A percentile compares a stretch with the other conserved stretches of the same genome.
Conservation (phyloP, 2,888 invertebrate species). For the Cheilosia scutellata region DNA sequence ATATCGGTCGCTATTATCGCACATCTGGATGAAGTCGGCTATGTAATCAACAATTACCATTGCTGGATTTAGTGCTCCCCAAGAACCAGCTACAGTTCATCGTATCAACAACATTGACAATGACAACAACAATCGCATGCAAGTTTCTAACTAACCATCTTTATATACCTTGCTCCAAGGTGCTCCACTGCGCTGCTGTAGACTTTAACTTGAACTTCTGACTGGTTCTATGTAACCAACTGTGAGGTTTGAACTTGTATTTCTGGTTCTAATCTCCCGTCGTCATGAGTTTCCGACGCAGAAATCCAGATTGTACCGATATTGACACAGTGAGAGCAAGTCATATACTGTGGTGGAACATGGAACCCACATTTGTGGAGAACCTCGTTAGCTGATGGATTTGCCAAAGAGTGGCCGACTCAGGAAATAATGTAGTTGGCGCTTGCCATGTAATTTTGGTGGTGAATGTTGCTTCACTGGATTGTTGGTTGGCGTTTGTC, state of each 20-base stretch:
- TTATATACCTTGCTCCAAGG: conserved; percentile 8
- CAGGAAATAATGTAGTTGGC: conserved; percentile 45
- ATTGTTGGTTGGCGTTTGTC: conserved; percentile 28
- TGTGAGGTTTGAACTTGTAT: conserved; percentile 52
- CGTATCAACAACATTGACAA: conserved; percentile 11
- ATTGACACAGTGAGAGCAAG: conserved; percentile 19
- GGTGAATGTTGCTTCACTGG: conserved; percentile 73
- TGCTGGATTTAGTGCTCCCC: conserved; percentile 15
- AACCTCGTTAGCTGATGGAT: conserved; percentile 50
- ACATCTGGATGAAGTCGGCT: conserved; percentile 25
- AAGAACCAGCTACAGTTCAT: conserved; percentile 12
- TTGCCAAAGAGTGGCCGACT: neutral
- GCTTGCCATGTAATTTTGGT: conserved; percentile 50
- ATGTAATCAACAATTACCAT: conserved; percentile 54
- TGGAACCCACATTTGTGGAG: conserved; percentile 29
- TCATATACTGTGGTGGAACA: neutral
- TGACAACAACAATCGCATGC: conserved; percentile 14
- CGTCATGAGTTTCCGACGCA: conserved; percentile 24
- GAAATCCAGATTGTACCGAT: conserved; percentile 52
- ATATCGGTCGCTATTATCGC: conserved; percentile 29
- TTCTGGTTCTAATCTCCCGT: conserved; percentile 56
- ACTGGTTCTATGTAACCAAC: conserved; percentile 36
- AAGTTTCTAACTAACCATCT: conserved; percentile 3
- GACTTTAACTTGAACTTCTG: conserved; percentile 67
- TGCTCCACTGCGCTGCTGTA: conserved; percentile 18